These are phyloP conservation scores for Sinotaia quadrata DNA, from an alignment of 2,888 invertebrate species.

Conservation along the genomic window DNA sequence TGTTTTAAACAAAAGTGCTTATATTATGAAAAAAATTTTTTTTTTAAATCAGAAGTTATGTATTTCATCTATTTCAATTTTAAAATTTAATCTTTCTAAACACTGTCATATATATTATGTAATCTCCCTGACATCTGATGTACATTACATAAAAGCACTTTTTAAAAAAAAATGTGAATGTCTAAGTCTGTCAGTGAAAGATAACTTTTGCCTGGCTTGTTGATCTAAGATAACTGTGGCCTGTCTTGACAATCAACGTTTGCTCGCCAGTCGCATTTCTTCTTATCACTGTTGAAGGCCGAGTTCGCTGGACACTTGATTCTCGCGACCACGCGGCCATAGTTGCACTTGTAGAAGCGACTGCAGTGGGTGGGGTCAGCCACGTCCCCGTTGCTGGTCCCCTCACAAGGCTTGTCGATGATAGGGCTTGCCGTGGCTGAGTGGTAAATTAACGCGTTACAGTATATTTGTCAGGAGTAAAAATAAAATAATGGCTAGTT, in stretches of 20 bases:
- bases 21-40: no score
- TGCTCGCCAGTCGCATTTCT: constrained; percentile 48
- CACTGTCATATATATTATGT: no score
- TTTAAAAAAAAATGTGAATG: no score
- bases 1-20: no score
- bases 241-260: constrained; percentile 41
- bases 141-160: no score
- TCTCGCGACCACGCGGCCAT: constrained; percentile 48
- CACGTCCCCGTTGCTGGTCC: constrained; percentile 47
- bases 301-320: constrained; percentile 48
- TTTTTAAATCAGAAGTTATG: no score
- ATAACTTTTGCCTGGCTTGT: background rate
- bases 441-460: background rate
- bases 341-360: constrained; percentile 53
- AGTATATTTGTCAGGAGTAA: no score
- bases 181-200: no score
- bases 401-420: constrained; percentile 48
- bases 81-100: no score
- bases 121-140: no score
- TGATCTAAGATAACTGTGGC: constrained; percentile 24
- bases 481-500: no score
- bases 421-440: constrained; percentile 48
- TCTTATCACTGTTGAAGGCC: constrained; percentile 39
- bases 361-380: constrained; percentile 43
- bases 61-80: no score